Evolutionary conservation across 2,888 invertebrate species (phyloP), one percentile per base, ranked within the genome.

Genomic region (Cremastobaeus sp.): DNA sequence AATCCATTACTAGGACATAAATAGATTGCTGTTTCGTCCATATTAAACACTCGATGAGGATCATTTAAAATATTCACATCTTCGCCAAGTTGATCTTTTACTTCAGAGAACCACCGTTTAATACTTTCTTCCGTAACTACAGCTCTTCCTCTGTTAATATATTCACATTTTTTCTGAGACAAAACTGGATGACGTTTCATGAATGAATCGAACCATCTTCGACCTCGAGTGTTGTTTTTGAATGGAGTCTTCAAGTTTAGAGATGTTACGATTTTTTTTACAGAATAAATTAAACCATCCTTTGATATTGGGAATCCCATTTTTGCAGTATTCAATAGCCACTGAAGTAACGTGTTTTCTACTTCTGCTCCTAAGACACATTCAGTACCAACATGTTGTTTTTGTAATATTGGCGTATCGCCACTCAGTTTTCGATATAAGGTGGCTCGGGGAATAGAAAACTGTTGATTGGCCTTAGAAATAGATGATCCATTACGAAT

Each of bases 21-120:
- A 54, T 73, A 70, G 14, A 81, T 68, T 6, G 74, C 75, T 0
- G 78, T 79, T 74, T 82, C 79, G 45, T 82, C 78, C 74, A 78
- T 74, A 66, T 80, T 75, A 39, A 76, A 81, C 4, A 80, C 59
- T 17, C 79, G 34, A 12, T 68, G 72, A 54, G 77, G 72, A 47
- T 77, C 69, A 30, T 78, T 9, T 35, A 79, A 32, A 3, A 77
- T 74, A 12, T 71, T 25, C 2, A 65, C 8, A 15, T 72, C 55
- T 54, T 71, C 71, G 4, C 48, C 60, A 4, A 80, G 47, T 21
- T 76, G 45, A 12, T 21, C 47, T 28, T 28, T 39, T 15, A 73
- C 50, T 32, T 79, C 68, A 3, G 65, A 6, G 48, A 79, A 80
- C 78, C 77, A 80, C 3, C 30, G 47, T 35, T 74, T 66, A 12